A percentile compares a stretch with the other conserved stretches of the same genome.
Evolutionary conservation across 2,113 vertebrate species (phyloP).

Genomic region (Brachypodius melanocephalos): DNA sequence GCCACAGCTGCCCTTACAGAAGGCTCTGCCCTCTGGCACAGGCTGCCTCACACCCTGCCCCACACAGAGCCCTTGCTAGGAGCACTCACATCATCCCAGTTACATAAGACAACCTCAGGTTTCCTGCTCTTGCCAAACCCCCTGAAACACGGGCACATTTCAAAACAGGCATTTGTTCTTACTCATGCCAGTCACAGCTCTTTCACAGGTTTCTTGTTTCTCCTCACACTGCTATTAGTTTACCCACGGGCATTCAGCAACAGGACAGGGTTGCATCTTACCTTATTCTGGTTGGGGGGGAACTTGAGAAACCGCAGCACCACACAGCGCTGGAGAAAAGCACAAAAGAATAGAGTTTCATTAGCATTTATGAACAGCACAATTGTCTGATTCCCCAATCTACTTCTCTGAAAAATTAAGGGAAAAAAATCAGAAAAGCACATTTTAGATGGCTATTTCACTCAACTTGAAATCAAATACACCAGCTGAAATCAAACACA

Average conservation of each 20-base stretch:
- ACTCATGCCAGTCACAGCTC: background rate
- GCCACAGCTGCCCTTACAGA: background rate
- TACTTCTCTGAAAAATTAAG: background rate
- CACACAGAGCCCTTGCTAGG: background rate
- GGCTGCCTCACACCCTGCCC: background rate
- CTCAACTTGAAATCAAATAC: background rate
- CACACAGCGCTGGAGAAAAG: conserved; percentile 81
- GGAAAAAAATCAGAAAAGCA: fast-evolving
- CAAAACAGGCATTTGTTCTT: background rate
- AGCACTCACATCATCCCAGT: background rate
- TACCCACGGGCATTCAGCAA: background rate
- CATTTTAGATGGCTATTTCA: background rate
- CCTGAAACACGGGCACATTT: background rate
- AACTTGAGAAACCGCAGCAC: conserved; percentile 94
- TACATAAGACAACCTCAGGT: background rate
- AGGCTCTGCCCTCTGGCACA: background rate
- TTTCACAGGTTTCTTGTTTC: background rate
- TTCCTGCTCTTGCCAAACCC: conserved; percentile 7
- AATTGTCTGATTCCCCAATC: background rate
- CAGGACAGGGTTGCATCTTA: conserved; percentile 24
- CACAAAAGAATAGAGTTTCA: background rate
- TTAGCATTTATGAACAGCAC: background rate
- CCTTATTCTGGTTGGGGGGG: conserved; percentile 82
- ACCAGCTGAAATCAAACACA: background rate
- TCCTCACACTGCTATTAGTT: background rate